phyloP scores from a whole-genome alignment of 2,888 invertebrate genomes.

The Caenorhabditis japonica region DNA sequence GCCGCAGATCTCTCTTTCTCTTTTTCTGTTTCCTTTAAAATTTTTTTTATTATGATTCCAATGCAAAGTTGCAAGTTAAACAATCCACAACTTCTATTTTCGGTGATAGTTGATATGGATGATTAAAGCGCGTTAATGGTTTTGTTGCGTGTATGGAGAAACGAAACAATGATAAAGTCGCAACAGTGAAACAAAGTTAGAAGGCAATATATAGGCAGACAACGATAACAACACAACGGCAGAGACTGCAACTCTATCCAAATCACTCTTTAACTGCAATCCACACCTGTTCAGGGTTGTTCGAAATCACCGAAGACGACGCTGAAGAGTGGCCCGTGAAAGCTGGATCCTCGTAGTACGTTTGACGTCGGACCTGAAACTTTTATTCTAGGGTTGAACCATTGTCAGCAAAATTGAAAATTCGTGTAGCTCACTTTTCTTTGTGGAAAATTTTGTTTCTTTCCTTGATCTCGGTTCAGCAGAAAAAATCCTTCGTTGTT shows the following conservation, averaged over 20 bases:
- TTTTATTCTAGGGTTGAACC: background rate
- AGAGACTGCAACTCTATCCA: slow-evolving; percentile 23
- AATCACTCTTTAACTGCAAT: slow-evolving; percentile 15
- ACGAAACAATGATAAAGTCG: slow-evolving; percentile 10
- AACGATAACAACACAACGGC: slow-evolving; percentile 8
- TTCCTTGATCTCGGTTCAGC: slow-evolving; percentile 60
- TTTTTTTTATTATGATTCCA: no score
- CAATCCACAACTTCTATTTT: no score
- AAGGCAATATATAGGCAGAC: background rate
- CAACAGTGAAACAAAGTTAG: slow-evolving; percentile 18
- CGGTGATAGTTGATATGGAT: no score
- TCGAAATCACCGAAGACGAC: slow-evolving; percentile 38
- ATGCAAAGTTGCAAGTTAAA: no score
- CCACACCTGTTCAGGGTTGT: slow-evolving; percentile 32
- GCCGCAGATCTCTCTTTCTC: no score
- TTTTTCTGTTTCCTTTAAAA: no score
- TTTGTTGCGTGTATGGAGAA: no score
- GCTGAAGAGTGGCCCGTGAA: slow-evolving; percentile 52
- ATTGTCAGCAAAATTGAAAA: background rate
- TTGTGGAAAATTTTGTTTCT: slow-evolving; percentile 61
- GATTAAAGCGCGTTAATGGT: no score
- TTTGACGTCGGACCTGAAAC: slow-evolving; percentile 58
- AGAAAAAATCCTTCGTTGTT: slow-evolving; percentile 70
- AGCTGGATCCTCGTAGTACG: slow-evolving; percentile 66
- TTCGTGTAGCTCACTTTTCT: slow-evolving; percentile 61